These are phyloP conservation scores for Eupithecia subfuscata DNA, from an alignment of 2,888 invertebrate genomes.

Conservation along the genomic window DNA sequence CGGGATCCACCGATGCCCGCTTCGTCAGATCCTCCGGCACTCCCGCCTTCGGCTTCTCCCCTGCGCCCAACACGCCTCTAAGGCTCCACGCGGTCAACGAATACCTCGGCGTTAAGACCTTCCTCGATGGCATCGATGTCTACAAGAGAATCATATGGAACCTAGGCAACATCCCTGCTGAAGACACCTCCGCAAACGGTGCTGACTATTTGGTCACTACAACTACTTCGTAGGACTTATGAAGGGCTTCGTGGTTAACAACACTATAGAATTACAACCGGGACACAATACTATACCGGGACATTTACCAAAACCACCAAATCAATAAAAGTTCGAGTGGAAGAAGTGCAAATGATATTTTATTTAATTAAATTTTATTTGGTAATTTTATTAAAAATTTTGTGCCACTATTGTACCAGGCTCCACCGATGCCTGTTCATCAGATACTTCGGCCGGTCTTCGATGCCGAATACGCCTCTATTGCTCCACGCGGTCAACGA, in stretches of 20 bases:
- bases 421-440: too few relatives aligned
- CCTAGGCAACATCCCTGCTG: slow-evolving; percentile 33
- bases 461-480: too few relatives aligned
- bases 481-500: too few relatives aligned
- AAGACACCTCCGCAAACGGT: slow-evolving; percentile 13
- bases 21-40: slow-evolving; percentile 88
- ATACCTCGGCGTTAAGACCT: slow-evolving; percentile 87
- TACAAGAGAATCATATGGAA: slow-evolving; percentile 82
- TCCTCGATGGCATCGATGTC: slow-evolving; percentile 88
- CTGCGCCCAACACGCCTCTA: slow-evolving; percentile 91
- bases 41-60: slow-evolving; percentile 93
- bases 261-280: too few relatives aligned
- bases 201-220: slow-evolving; percentile 29
- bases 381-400: too few relatives aligned
- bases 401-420: too few relatives aligned
- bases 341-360: too few relatives aligned
- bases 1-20: slow-evolving; percentile 92
- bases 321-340: not conserved
- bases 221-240: not conserved
- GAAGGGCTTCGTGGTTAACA: not conserved
- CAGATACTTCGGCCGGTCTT: too few relatives aligned
- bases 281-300: too few relatives aligned
- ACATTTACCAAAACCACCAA: not conserved
- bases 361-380: too few relatives aligned
- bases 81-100: slow-evolving; percentile 93